Conservation (phyloP, 1,140 invertebrate genomes). For the Mycetomoellerius zeteki region DNA sequence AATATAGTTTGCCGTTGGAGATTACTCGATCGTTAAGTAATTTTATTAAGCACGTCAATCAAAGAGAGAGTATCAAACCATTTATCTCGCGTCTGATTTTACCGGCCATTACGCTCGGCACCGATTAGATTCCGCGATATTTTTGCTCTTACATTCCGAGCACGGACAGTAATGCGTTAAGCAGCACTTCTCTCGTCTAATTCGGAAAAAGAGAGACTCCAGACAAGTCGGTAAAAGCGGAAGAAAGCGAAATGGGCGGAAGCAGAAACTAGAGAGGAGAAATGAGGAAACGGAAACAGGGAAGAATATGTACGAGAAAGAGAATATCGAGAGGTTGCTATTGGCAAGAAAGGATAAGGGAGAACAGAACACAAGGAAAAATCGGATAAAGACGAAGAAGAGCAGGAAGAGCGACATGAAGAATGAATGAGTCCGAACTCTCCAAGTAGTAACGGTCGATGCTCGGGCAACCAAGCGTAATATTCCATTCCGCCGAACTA, state of each 20-base stretch:
- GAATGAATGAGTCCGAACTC: constrained; percentile 41
- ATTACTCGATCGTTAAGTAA: constrained; percentile 11
- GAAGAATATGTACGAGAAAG: constrained; percentile 35
- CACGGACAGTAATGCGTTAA: constrained; percentile 56
- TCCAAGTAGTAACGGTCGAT: constrained; percentile 58
- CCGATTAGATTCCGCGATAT: constrained; percentile 46
- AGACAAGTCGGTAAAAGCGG: constrained; percentile 1
- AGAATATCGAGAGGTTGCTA: constrained; percentile 1
- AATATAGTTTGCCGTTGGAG: neutral
- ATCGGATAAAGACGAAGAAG: constrained; percentile 36
- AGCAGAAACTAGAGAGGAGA: neutral
- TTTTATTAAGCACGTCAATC: constrained; percentile 45
- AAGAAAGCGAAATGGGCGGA: constrained; percentile 14
- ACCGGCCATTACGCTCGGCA: constrained; percentile 44
- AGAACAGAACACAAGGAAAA: constrained; percentile 7
- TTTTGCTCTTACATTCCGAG: constrained; percentile 35
- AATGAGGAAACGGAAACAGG: constrained; percentile 11
- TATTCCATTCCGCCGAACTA: constrained; percentile 49
- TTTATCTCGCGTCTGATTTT: constrained; percentile 52
- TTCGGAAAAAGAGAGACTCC: constrained; percentile 48
- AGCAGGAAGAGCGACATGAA: neutral
- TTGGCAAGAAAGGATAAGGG: neutral
- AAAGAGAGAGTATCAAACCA: constrained; percentile 30
- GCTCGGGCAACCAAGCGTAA: constrained; percentile 68
- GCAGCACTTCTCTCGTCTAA: constrained; percentile 45